These are phyloP conservation scores for Drosophila picticornis DNA, from an alignment of 2,888 invertebrate species.

Conservation along the genomic window DNA sequence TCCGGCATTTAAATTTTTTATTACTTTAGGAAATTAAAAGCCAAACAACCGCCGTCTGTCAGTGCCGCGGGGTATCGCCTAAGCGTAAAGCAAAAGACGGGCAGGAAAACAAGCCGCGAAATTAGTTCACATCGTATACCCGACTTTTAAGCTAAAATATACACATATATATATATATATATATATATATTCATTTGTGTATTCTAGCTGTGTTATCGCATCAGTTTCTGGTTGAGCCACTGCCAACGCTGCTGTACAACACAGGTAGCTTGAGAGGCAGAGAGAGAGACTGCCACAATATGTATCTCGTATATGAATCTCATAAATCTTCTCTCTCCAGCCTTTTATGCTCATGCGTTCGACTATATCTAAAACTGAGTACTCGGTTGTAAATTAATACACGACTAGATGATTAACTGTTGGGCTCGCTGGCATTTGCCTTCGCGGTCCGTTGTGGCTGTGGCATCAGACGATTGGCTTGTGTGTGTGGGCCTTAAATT, in stretches of 20 bases:
- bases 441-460: constrained; percentile 1
- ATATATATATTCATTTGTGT: constrained; percentile 1
- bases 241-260: neutral
- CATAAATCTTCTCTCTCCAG: constrained; percentile 25
- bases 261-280: neutral
- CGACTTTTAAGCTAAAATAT: constrained; percentile 4
- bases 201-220: constrained; percentile 24
- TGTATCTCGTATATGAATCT: constrained; percentile 14
- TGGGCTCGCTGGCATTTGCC: constrained; percentile 14
- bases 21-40: constrained; percentile 63
- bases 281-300: constrained; percentile 8
- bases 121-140: constrained; percentile 50
- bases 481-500: constrained; percentile 10
- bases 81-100: constrained; percentile 1
- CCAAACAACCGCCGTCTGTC: constrained; percentile 36
- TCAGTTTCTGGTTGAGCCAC: constrained; percentile 6
- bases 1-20: constrained; percentile 62
- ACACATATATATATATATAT: neutral
- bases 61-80: constrained; percentile 21
- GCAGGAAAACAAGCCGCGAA: constrained; percentile 29
- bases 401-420: constrained; percentile 39
- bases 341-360: constrained; percentile 12
- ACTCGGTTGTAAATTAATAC: constrained; percentile 36
- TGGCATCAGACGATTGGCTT: constrained; percentile 18
- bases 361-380: constrained; percentile 1